Percentiles rank a stretch among this genome's conserved stretches.
These are phyloP conservation scores for Linhomoeus sp. DNA, from an alignment of 2,888 invertebrate genomes.

Conservation along the genomic window DNA sequence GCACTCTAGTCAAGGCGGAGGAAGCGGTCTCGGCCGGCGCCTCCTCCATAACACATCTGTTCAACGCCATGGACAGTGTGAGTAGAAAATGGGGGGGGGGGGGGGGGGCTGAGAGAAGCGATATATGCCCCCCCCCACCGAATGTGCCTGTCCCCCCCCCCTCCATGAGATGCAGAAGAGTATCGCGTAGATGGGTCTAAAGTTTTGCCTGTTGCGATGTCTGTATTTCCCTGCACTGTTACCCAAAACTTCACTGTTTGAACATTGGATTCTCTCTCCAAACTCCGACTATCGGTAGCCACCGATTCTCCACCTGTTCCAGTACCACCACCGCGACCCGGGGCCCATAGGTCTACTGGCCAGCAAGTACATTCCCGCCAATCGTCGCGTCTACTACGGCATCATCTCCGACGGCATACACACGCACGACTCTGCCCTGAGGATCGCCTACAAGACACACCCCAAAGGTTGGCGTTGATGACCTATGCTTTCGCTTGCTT, in stretches of 20 bases:
- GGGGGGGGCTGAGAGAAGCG: too few species aligned
- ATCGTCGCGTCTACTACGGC: conserved; percentile 4
- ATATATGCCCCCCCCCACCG: too few species aligned
- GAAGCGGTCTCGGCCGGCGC: conserved; percentile 61
- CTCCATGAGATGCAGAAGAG: too few species aligned
- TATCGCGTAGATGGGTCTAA: too few species aligned
- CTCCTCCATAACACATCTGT: conserved; percentile 79
- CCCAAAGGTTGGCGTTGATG: too few species aligned
- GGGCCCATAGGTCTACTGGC: conserved; percentile 82
- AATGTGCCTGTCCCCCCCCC: too few species aligned
- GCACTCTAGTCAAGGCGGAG: conserved; percentile 15
- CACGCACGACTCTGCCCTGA: conserved; percentile 80
- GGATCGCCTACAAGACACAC: conserved; percentile 75
- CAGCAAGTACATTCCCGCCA: conserved; percentile 41
- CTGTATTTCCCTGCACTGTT: too few species aligned
- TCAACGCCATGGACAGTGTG: conserved; percentile 97
- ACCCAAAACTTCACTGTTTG: too few species aligned
- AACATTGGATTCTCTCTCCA: too few species aligned
- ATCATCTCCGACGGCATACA: conserved; percentile 91
- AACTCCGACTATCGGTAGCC: too few species aligned
- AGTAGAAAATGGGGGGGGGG: conserved; percentile 32
- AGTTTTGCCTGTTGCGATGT: too few species aligned
- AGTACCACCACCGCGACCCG: conserved; percentile 51
- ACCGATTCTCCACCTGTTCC: conserved; percentile 1
- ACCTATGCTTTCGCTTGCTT: too few species aligned